Percentiles rank a stretch among this genome's conserved stretches.
Evolutionary conservation across 2,797 vertebrate genomes (phyloP).

Genomic region (Bradypodion pumilum): DNA sequence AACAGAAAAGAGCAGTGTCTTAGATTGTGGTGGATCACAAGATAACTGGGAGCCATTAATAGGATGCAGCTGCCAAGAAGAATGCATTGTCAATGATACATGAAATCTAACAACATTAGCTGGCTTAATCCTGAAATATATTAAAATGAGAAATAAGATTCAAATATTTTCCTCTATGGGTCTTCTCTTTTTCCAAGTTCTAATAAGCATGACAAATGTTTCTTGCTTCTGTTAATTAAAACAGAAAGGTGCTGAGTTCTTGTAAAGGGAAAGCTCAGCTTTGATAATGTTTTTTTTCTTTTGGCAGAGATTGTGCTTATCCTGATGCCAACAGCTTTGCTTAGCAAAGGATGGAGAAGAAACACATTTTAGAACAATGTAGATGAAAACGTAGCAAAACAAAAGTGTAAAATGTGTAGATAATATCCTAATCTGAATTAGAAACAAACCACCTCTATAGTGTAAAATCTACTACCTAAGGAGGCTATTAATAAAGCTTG

Average conservation of each 20-base stretch:
- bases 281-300: not conserved
- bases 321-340: not conserved
- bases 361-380: not conserved
- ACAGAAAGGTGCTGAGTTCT: not conserved
- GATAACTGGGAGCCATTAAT: constrained; percentile 11
- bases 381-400: not conserved
- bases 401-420: not conserved
- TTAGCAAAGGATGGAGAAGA: not conserved
- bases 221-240: constrained; percentile 1
- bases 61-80: not conserved
- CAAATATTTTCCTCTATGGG: not conserved
- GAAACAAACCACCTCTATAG: not conserved
- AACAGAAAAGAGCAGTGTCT: constrained; percentile 11
- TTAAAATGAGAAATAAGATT: not conserved
- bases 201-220: not conserved
- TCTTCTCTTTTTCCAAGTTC: not conserved
- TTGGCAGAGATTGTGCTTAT: not conserved
- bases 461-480: not conserved
- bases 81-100: not conserved
- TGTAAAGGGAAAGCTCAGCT: not conserved
- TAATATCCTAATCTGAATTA: not conserved
- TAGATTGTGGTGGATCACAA: constrained; percentile 8
- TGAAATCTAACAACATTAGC: constrained; percentile 3
- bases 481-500: constrained; percentile 8
- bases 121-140: not conserved